Evolutionary conservation across 2,888 invertebrate genomes (phyloP), one percentile per base, ranked within the genome.

Genomic region (Coenonympha arcania): DNA sequence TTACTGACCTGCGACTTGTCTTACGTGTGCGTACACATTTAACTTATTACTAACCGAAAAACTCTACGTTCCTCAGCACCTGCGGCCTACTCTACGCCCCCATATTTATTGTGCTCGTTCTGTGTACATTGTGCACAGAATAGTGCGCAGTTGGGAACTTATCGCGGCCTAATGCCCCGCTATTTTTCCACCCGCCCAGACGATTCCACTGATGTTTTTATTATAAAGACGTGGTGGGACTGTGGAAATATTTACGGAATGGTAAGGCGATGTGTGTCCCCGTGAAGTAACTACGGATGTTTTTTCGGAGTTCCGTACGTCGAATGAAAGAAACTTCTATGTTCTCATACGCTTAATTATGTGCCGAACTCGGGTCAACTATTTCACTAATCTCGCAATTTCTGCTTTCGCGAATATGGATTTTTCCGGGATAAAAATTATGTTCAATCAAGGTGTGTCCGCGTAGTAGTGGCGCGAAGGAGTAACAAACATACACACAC

Each of bases 131-230:
- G 51, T 54, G 51, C 34, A n/a, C n/a, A 51, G 51, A 18, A 36
- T 58, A 53, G 56, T 55, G 51, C 44, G 48, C 56, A 71, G 71
- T 76, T 69, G 74, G 65, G 70, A 79, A 82, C 76, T 81, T 83
- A 81, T 79, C 79, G 75, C 65, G 72, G 71, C 68, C 73, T 80
- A 77, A 78, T 78, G 76, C 70, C 64, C 62, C 71, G 68, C 70
- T 72, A 73, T 76, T 73, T 76, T 75, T 69, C 16, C 11, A 13
- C 15, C 28, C 36, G 11, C 36, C 68, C 63, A 60, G 59, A 58
- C 60, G 58, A 62, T 56, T 63, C 65, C 70, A 68, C 71, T 77
- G 82, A 82, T 82, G 79, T 80, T 84, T 82, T 82, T 85, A 83
- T 84, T 82, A 81, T 79, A 76, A 78, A 75, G 76, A 76, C 79